Evolutionary conservation across 2,797 vertebrate species (phyloP).

Genomic region (Phataginus tetradactyla): DNA sequence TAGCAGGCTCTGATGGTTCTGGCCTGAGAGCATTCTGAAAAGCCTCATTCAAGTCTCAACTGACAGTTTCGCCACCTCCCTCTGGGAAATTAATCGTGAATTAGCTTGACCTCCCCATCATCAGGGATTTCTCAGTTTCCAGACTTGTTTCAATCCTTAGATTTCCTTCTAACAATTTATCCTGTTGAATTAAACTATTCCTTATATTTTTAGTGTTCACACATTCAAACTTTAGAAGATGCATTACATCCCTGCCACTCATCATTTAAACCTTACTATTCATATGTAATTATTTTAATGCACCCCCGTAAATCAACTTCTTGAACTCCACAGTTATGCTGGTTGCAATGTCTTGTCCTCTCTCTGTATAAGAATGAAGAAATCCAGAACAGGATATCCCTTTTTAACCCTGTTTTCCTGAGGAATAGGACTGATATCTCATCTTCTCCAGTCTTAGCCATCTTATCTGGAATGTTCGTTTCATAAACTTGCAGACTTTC

Average conservation of each 20-base stretch:
- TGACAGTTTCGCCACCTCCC: background rate
- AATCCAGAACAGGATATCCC: background rate
- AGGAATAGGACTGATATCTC: background rate
- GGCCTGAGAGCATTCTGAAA: background rate
- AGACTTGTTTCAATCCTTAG: background rate
- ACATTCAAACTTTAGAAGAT: background rate
- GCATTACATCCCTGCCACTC: background rate
- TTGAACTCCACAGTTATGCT: background rate
- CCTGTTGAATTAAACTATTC: background rate
- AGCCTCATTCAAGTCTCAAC: background rate
- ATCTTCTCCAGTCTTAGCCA: background rate
- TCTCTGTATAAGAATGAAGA: background rate
- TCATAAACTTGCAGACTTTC: background rate
- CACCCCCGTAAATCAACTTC: conserved; percentile 6
- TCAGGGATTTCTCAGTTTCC: conserved; percentile 29
- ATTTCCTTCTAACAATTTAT: conserved; percentile 26
- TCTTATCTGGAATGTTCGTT: background rate
- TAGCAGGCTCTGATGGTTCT: background rate
- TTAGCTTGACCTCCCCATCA: background rate
- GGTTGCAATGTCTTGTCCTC: background rate
- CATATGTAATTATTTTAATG: conserved; percentile 61
- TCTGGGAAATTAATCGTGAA: background rate
- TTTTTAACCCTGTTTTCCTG: background rate
- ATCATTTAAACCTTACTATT: conserved; percentile 48
- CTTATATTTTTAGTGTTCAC: conserved; percentile 19